Percentiles rank a stretch among this genome's conserved stretches.
Conservation (phyloP, 2,113 vertebrate genomes). For the Condylura cristata region DNA sequence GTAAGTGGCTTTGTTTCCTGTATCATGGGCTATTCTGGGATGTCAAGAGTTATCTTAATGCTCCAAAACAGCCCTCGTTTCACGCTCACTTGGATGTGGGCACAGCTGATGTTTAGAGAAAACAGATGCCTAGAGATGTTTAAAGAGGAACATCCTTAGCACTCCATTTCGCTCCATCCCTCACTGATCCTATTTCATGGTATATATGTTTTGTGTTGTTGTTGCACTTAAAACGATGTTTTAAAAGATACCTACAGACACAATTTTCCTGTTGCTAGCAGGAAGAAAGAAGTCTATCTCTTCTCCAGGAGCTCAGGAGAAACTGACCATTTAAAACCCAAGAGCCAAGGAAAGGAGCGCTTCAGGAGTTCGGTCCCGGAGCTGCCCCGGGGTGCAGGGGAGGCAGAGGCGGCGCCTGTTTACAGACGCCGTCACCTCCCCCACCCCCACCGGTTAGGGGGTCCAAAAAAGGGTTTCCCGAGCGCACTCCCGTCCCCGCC, state of each 20-base stretch:
- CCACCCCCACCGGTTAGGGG: background rate
- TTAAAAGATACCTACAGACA: slow-evolving; percentile 48
- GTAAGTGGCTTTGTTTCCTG: slow-evolving; percentile 68
- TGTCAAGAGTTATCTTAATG: slow-evolving; percentile 51
- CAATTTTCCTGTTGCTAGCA: background rate
- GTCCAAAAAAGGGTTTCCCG: slow-evolving; percentile 18
- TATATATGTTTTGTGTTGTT: background rate
- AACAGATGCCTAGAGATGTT: background rate
- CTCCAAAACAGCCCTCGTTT: slow-evolving; percentile 44
- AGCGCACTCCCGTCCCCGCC: background rate
- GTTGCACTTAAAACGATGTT: background rate
- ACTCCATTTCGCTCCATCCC: background rate
- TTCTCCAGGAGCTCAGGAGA: background rate
- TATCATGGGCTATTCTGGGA: slow-evolving; percentile 53
- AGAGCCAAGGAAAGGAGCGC: background rate
- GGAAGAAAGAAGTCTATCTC: background rate
- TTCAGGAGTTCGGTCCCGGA: background rate
- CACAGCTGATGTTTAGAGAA: background rate
- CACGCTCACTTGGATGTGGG: background rate
- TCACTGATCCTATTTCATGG: background rate
- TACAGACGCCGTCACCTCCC: slow-evolving; percentile 52
- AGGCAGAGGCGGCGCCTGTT: slow-evolving; percentile 51
- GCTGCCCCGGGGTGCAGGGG: background rate
- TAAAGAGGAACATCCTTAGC: background rate
- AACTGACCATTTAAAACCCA: background rate